Percentiles rank a stretch among this genome's conserved stretches.
Conservation (phyloP, 2,113 vertebrate species). For the Chaetodon auriga region DNA sequence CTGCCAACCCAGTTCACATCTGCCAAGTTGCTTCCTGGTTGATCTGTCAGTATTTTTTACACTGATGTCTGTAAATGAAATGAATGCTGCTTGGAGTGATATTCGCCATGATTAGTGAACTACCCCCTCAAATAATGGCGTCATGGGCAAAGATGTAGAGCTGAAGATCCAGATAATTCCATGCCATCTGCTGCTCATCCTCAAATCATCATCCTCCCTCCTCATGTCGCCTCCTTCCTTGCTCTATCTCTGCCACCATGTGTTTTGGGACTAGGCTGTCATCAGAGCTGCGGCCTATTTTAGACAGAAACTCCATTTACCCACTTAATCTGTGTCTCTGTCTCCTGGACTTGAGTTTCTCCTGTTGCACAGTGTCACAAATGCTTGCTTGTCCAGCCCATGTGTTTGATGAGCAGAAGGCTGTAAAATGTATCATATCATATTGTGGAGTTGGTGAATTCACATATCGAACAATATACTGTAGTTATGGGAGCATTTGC, state of each 20-base stretch:
- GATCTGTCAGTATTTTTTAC: neutral
- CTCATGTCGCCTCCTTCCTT: constrained; percentile 30
- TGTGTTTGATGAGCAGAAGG: neutral
- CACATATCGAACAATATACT: neutral
- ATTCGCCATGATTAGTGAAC: constrained; percentile 8
- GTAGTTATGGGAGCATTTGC: constrained; percentile 6
- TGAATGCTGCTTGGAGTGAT: constrained; percentile 6
- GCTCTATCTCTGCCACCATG: constrained; percentile 55
- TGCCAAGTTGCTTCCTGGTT: constrained; percentile 8
- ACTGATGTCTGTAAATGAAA: neutral
- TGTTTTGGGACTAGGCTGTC: constrained; percentile 75
- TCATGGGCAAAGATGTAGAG: constrained; percentile 50
- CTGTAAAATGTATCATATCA: neutral
- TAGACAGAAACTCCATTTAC: constrained; percentile 73
- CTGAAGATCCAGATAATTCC: constrained; percentile 72
- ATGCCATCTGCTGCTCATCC: constrained; percentile 69
- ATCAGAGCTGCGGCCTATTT: constrained; percentile 71
- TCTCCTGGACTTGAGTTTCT: constrained; percentile 44
- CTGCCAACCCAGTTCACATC: constrained; percentile 3
- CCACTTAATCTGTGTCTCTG: constrained; percentile 64
- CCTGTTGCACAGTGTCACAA: constrained; percentile 23
- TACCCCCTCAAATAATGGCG: constrained; percentile 29
- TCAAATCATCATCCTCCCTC: constrained; percentile 27
- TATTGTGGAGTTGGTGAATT: constrained; percentile 16
- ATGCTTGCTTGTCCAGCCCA: neutral